phyloP scores from a whole-genome alignment of 2,797 vertebrate genomes.

The Microchirus variegatus region DNA sequence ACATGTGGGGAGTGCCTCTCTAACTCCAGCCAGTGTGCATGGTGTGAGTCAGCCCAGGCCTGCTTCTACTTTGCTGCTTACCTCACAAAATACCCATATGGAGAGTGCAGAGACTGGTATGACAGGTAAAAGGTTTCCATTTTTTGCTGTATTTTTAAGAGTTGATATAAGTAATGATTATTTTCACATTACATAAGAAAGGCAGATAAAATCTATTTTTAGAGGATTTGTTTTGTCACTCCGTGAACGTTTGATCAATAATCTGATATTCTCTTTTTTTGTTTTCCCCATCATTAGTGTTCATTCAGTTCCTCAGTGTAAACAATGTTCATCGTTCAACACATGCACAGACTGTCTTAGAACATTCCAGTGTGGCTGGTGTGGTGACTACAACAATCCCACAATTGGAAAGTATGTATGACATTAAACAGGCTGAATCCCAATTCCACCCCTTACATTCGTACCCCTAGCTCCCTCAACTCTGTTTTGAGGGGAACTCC shows the following conservation, averaged over 20 bases:
- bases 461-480: no score
- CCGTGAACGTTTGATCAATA: background rate
- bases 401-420: constrained; percentile 88
- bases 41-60: constrained; percentile 92
- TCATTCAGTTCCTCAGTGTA: constrained; percentile 91
- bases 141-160: background rate
- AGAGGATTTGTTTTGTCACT: background rate
- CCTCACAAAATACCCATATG: constrained; percentile 92
- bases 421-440: background rate
- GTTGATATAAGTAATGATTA: background rate
- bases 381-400: constrained; percentile 91
- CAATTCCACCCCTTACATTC: no score
- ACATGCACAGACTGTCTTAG: constrained; percentile 88
- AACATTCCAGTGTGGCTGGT: constrained; percentile 94
- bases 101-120: constrained; percentile 94
- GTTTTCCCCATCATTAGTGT: constrained; percentile 75
- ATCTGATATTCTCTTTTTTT: constrained; percentile 7
- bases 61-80: constrained; percentile 95
- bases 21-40: constrained; percentile 95
- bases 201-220: background rate
- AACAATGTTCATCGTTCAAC: constrained; percentile 85
- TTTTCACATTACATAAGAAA: background rate
- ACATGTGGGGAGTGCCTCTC: constrained; percentile 90
- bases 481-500: no score
- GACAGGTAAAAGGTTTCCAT: constrained; percentile 83